Evolutionary conservation across 1,140 invertebrate species (phyloP).

Genomic region (Heliconius nattereri): DNA sequence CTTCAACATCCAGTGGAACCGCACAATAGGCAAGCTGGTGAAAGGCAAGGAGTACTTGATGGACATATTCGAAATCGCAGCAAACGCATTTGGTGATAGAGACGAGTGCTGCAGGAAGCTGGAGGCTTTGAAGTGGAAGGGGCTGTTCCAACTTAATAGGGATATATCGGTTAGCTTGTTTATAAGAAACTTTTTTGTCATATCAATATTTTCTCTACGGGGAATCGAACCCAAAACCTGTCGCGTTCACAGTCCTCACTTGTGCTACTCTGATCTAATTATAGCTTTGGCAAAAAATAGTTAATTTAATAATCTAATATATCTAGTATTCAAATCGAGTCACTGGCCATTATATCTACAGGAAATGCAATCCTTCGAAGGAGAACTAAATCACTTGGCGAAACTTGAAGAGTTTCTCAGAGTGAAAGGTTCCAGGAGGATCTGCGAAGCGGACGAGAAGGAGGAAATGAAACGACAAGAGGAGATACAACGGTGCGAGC

Average conservation of each 20-base stretch:
- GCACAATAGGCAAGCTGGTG: constrained; percentile 85
- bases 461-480: constrained; percentile 83
- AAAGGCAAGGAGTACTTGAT: constrained; percentile 86
- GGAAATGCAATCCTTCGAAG: constrained; percentile 90
- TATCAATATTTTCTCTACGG: too few species aligned
- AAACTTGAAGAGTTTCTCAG: constrained; percentile 89
- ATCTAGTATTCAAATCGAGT: too few species aligned
- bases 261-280: too few species aligned
- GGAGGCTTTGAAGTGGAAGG: constrained; percentile 85
- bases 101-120: constrained; percentile 90
- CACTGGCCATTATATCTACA: constrained; percentile 34
- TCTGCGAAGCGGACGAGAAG: constrained; percentile 86
- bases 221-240: too few species aligned
- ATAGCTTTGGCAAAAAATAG: too few species aligned
- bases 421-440: constrained; percentile 87
- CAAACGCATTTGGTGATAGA: constrained; percentile 88
- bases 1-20: constrained; percentile 87
- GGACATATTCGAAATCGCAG: constrained; percentile 89
- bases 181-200: background rate
- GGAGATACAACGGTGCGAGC: constrained; percentile 84
- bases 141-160: constrained; percentile 75
- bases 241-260: too few species aligned
- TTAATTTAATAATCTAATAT: too few species aligned
- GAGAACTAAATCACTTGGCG: constrained; percentile 88
- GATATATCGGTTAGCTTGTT: constrained; percentile 75